Base-by-base conservation (phyloP, 23 tunicate genomes). In the Botrylloides violaceus region DNA sequence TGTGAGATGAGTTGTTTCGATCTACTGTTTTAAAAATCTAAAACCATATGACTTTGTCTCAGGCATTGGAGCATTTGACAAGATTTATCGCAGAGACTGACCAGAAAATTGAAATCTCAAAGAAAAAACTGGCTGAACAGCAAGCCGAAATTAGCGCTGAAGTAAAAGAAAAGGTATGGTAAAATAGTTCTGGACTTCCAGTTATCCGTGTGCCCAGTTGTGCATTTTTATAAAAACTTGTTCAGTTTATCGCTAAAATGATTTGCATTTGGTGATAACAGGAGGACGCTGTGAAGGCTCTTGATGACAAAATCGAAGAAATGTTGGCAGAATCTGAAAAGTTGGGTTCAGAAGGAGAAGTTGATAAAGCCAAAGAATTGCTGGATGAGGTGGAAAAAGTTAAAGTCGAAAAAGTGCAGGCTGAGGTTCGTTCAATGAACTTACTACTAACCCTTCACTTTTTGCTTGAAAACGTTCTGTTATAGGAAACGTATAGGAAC, bases 101-200 rank as follows among this genome's bases (percentile, higher is more conserved):
- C 71, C 82, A 83, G 65, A 78, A 79, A 59, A 93, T 93, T 66
- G 87, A 76, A 50, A 35, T 81, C 15, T 81, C 98, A 3, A 93
- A 93, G 66, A 81, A 81, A 53, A 35, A 84, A 12, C 59, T 93
- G 28, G 98, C 94, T 39, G 98, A 93, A 50, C 92, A 93, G 60
- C 98, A 93, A 73, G 94, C 94, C 2, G 94, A 93, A 65, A 76
- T 93, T 20, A 79, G 87, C 50, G 92, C 92, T 0, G 98, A 85
- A 61, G 92, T 93, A 1, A 77, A 85, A 78, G 64, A 78, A 36
- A 85, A 85, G 75, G 88, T 81, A 6, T 57, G 66, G 3, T 2
- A 3, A 57, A 61, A 29, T 63, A 43, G 53, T 9, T 43, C 53
- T 43, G 9, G 12, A 9, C 15, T 43, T 7, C 53, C 15, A 43